These are phyloP conservation scores for Coregonus ussuriensis DNA, from an alignment of 2,797 vertebrate species.

Conservation along the genomic window DNA sequence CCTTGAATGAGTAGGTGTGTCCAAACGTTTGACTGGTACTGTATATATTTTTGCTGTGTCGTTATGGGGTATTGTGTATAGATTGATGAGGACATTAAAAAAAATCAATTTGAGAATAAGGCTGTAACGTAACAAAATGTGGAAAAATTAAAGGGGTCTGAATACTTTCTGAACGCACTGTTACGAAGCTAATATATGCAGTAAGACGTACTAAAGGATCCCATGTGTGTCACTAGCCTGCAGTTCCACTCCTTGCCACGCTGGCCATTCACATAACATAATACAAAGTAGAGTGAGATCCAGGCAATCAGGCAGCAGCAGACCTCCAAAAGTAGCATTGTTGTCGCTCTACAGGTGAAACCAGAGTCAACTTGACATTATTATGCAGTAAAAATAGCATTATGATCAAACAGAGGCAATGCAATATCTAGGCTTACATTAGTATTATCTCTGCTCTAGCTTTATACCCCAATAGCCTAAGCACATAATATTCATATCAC, in stretches of 20 bases:
- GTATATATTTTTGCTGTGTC: too few species aligned
- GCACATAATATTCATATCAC: background rate
- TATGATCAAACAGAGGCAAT: background rate
- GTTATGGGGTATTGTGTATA: too few species aligned
- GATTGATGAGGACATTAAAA: too few species aligned
- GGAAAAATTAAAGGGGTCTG: conserved; percentile 63
- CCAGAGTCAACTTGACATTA: background rate
- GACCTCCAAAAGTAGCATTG: conserved; percentile 75
- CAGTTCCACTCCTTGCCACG: conserved; percentile 90
- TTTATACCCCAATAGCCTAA: background rate
- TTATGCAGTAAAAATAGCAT: background rate
- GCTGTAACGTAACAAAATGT: too few species aligned
- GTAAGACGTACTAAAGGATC: conserved; percentile 85
- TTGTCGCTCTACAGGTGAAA: conserved; percentile 38
- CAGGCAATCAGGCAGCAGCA: conserved; percentile 85
- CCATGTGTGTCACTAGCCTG: conserved; percentile 89
- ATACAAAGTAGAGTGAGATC: conserved; percentile 82
- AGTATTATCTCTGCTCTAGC: background rate
- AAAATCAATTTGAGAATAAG: too few species aligned
- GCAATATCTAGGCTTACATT: background rate
- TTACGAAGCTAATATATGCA: conserved; percentile 84
- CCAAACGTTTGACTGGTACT: too few species aligned
- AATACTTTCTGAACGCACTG: conserved; percentile 48
- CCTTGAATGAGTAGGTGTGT: too few species aligned
- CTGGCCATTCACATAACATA: conserved; percentile 74